phyloP scores from a whole-genome alignment of 2,888 invertebrate species.

The Elgonia sp. region DNA sequence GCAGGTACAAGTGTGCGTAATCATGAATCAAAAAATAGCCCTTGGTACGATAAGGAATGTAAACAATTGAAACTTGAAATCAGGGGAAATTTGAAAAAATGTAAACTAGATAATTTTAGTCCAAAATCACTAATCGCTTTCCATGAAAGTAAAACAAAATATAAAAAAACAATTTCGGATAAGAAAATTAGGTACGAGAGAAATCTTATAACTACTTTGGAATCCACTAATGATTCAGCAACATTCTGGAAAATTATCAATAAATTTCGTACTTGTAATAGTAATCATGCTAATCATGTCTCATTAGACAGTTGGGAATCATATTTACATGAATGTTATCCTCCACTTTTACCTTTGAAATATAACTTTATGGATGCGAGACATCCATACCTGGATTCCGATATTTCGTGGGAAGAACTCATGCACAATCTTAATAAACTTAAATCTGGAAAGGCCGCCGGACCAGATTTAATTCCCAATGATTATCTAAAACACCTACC shows the following conservation, averaged over 20 bases:
- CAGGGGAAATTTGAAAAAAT: too few relatives aligned
- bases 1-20: too few relatives aligned
- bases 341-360: neutral
- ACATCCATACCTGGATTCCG: slow-evolving; percentile 27
- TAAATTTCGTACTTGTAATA: neutral
- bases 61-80: too few relatives aligned
- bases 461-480: slow-evolving; percentile 32
- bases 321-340: too few relatives aligned
- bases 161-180: slow-evolving; percentile 1
- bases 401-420: neutral
- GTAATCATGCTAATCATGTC: neutral
- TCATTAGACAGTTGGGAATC: neutral
- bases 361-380: slow-evolving; percentile 1
- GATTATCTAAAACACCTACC: slow-evolving; percentile 25
- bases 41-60: slow-evolving; percentile 9
- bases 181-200: neutral
- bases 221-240: too few relatives aligned
- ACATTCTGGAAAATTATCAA: too few relatives aligned
- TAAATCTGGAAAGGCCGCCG: slow-evolving; percentile 15
- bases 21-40: neutral
- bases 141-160: neutral
- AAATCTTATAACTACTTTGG: too few relatives aligned
- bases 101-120: neutral
- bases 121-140: neutral
- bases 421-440: slow-evolving; percentile 8